These are phyloP conservation scores for Lasiurus cinereus DNA, from an alignment of 2,113 vertebrate genomes.

Conservation along the genomic window DNA sequence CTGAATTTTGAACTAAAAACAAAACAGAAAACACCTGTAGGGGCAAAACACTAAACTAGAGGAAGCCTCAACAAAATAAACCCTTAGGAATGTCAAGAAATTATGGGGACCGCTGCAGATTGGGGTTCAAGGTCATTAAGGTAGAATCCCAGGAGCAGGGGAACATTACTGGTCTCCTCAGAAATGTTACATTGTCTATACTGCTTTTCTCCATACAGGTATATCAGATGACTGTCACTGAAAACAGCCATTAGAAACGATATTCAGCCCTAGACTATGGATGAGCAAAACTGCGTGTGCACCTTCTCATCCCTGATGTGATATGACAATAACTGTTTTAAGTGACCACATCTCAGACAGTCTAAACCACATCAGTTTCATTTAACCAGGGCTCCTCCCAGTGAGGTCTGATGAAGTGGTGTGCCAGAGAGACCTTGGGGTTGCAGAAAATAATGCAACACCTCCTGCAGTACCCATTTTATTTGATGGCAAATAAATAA, in stretches of 20 bases:
- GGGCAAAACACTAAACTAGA: background rate
- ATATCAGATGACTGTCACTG: background rate
- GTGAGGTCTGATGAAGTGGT: background rate
- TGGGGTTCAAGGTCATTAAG: background rate
- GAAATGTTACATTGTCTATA: background rate
- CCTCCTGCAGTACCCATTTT: background rate
- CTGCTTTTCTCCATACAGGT: background rate
- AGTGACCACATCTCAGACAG: background rate
- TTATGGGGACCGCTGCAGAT: background rate
- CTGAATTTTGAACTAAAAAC: constrained; percentile 36
- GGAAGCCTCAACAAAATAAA: background rate
- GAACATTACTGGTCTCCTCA: background rate
- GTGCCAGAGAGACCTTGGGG: background rate
- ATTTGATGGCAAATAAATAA: constrained; percentile 23
- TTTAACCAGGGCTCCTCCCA: background rate
- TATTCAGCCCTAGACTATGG: background rate
- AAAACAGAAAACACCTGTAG: constrained; percentile 7
- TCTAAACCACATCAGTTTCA: background rate
- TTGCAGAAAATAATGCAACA: background rate
- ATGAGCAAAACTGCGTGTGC: background rate
- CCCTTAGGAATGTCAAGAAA: background rate
- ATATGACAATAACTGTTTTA: background rate
- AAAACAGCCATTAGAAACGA: background rate
- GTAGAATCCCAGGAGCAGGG: background rate
- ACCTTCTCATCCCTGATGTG: background rate